phyloP scores from a whole-genome alignment of 2,113 vertebrate species.

The Lichenostomus cassidix region DNA sequence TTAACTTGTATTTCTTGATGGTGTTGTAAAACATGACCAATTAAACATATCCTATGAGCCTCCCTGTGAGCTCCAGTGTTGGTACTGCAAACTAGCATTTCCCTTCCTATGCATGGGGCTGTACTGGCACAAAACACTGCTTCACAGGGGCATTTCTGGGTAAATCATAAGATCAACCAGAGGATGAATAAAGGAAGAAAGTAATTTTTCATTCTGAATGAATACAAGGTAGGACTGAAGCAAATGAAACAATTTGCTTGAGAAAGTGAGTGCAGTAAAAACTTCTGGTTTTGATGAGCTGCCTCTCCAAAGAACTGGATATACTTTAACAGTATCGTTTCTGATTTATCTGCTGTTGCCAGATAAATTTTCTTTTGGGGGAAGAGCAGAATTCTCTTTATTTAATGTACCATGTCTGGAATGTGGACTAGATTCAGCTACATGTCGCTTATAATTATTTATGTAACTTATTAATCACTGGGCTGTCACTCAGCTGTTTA shows the following conservation, averaged over 20 bases:
- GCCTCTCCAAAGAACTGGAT: slow-evolving; percentile 27
- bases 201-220: background rate
- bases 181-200: background rate
- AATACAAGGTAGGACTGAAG: background rate
- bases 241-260: slow-evolving; percentile 30
- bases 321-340: slow-evolving; percentile 32
- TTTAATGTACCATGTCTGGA: slow-evolving; percentile 71
- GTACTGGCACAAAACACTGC: background rate
- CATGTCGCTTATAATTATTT: slow-evolving; percentile 69
- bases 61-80: background rate
- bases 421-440: slow-evolving; percentile 66
- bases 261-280: slow-evolving; percentile 23
- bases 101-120: background rate
- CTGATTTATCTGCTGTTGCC: slow-evolving; percentile 68
- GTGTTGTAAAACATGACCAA: background rate
- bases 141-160: background rate
- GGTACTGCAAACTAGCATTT: background rate
- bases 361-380: slow-evolving; percentile 55
- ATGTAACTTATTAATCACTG: slow-evolving; percentile 70
- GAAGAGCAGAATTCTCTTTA: slow-evolving; percentile 65
- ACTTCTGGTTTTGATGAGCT: slow-evolving; percentile 52
- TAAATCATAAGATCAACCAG: background rate
- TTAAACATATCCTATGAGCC: background rate
- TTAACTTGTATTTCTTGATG: background rate
- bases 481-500: slow-evolving; percentile 61